Percentiles rank a stretch among this genome's conserved stretches.
These are phyloP conservation scores for Drosophila monieri DNA, from an alignment of 2,888 invertebrate species.

Conservation along the genomic window DNA sequence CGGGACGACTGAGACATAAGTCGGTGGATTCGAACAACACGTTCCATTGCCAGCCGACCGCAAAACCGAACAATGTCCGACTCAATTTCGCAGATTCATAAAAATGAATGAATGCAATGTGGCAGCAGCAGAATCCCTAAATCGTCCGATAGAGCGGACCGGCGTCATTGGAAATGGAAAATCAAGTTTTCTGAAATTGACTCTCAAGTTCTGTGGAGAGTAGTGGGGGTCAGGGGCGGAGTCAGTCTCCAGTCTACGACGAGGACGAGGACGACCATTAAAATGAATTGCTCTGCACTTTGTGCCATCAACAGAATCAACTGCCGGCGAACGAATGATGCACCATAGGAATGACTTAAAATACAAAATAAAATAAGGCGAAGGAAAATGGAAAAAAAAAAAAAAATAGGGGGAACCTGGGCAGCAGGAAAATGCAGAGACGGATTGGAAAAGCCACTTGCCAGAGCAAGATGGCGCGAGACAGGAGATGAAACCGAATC, in stretches of 20 bases:
- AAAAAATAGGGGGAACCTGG: constrained; percentile 26
- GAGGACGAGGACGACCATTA: constrained; percentile 62
- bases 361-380: constrained; percentile 75
- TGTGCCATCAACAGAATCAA: constrained; percentile 81
- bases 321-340: constrained; percentile 76
- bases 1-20: constrained; percentile 32
- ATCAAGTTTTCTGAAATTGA: constrained; percentile 82
- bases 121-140: constrained; percentile 58
- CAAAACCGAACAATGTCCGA: constrained; percentile 76
- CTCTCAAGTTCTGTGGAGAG: constrained; percentile 79
- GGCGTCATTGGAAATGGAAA: constrained; percentile 71
- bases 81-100: constrained; percentile 75
- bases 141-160: constrained; percentile 48
- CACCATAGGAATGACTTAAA: constrained; percentile 77
- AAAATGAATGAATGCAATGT: constrained; percentile 71
- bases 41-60: constrained; percentile 51
- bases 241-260: constrained; percentile 28
- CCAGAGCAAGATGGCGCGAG: constrained; percentile 41
- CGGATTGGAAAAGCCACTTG: constrained; percentile 57
- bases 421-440: constrained; percentile 29
- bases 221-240: constrained; percentile 8
- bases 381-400: constrained; percentile 35
- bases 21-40: constrained; percentile 45
- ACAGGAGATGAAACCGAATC: constrained; percentile 54
- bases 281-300: constrained; percentile 82